Evolutionary conservation across 2,888 invertebrate genomes (phyloP).

Genomic region (Anarsia innoxiella): DNA sequence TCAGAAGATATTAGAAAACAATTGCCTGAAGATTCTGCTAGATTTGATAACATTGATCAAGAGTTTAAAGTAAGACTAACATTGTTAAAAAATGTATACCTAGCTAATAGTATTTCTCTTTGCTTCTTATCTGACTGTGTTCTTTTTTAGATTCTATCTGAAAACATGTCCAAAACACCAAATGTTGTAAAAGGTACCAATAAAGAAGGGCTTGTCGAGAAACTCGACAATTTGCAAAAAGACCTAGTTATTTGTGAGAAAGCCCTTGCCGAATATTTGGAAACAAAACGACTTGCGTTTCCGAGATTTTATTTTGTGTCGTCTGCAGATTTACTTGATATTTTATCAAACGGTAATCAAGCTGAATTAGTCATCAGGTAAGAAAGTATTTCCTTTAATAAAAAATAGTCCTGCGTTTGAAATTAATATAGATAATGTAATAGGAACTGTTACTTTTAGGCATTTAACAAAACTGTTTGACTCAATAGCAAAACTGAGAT

Average conservation of each 20-base stretch:
- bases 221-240: slow-evolving; percentile 87
- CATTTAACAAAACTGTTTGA: slow-evolving; percentile 97
- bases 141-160: slow-evolving; percentile 77
- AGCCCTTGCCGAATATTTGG: slow-evolving; percentile 96
- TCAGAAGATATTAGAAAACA: slow-evolving; percentile 97
- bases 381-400: no score
- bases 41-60: slow-evolving; percentile 92
- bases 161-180: slow-evolving; percentile 85
- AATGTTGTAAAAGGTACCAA: slow-evolving; percentile 96
- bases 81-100: no score
- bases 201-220: slow-evolving; percentile 84
- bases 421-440: no score
- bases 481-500: slow-evolving; percentile 91
- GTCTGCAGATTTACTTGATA: slow-evolving; percentile 94
- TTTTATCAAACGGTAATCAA: slow-evolving; percentile 96
- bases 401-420: no score
- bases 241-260: slow-evolving; percentile 95
- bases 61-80: slow-evolving; percentile 84
- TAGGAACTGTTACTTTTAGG: no score
- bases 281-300: slow-evolving; percentile 96
- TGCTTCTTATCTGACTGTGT: no score
- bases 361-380: slow-evolving; percentile 85
- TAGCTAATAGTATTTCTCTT: no score
- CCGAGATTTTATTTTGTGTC: slow-evolving; percentile 98
- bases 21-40: slow-evolving; percentile 92